These are phyloP conservation scores for Myoxocephalus aenaeus DNA, from an alignment of 2,797 vertebrate genomes.

Conservation along the genomic window DNA sequence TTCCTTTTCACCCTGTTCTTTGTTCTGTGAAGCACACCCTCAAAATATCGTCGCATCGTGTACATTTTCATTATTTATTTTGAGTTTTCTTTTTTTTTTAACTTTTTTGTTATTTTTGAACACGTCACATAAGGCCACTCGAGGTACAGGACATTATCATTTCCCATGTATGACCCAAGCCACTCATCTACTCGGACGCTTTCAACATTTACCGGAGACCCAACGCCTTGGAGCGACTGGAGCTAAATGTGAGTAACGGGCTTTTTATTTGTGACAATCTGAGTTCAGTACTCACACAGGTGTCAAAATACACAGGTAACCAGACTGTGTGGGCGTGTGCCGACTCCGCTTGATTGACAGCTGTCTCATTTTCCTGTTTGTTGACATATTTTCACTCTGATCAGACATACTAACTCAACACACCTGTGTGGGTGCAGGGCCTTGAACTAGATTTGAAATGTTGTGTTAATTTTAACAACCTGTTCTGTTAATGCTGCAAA, in stretches of 20 bases:
- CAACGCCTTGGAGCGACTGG: constrained; percentile 49
- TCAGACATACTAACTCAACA: neutral
- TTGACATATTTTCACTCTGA: neutral
- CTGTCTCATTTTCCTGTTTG: neutral
- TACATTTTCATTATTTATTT: constrained; percentile 78
- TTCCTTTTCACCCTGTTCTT: constrained; percentile 99
- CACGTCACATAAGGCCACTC: constrained; percentile 88
- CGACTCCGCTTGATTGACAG: neutral
- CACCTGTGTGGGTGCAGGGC: neutral
- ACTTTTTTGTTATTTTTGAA: constrained; percentile 83
- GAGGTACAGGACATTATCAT: constrained; percentile 89
- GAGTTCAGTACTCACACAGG: neutral
- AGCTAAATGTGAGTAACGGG: neutral
- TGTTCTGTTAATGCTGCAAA: neutral
- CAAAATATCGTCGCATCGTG: constrained; percentile 82
- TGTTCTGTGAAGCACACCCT: constrained; percentile 90
- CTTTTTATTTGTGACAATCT: neutral
- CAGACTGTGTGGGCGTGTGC: neutral
- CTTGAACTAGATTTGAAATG: neutral
- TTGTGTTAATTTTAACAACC: neutral
- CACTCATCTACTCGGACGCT: constrained; percentile 77
- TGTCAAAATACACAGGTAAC: neutral
- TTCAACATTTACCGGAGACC: constrained; percentile 88
- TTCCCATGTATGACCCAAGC: constrained; percentile 85
- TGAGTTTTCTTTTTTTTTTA: neutral